phyloP scores from a whole-genome alignment of 2,797 vertebrate genomes.

The Crocidura indochinensis region DNA sequence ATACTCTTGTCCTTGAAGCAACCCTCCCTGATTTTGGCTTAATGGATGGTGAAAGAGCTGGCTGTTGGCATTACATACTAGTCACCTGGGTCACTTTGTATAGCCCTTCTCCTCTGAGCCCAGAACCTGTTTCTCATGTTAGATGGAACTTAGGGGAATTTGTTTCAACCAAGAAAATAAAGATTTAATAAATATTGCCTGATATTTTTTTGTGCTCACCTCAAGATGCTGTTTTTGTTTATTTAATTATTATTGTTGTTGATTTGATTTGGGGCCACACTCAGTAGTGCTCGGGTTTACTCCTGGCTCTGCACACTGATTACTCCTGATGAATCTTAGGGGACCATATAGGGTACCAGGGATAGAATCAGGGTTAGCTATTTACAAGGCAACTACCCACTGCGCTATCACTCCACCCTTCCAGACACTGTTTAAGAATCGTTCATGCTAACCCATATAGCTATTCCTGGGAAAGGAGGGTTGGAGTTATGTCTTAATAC shows the following conservation, averaged over 20 bases:
- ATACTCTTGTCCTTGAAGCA: no score
- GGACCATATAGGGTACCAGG: no score
- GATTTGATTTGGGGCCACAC: no score
- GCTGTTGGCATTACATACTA: neutral
- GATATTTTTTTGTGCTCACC: neutral
- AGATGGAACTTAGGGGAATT: neutral
- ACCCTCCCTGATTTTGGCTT: no score
- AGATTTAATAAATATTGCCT: neutral
- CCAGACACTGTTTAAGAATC: neutral
- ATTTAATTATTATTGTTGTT: no score
- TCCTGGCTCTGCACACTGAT: no score
- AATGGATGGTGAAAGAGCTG: neutral
- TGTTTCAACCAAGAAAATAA: conserved; percentile 38
- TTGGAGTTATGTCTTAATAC: neutral
- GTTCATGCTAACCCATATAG: no score
- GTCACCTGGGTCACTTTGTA: neutral
- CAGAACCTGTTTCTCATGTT: neutral
- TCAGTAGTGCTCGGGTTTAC: no score
- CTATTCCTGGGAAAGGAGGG: neutral
- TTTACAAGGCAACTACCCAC: no score
- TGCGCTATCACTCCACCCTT: no score
- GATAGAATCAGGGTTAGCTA: no score
- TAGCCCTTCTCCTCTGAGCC: neutral
- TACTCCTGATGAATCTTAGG: no score
- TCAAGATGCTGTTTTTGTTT: neutral